These are phyloP conservation scores for Anthophora plumipes DNA, from an alignment of 2,888 invertebrate genomes.

Conservation along the genomic window DNA sequence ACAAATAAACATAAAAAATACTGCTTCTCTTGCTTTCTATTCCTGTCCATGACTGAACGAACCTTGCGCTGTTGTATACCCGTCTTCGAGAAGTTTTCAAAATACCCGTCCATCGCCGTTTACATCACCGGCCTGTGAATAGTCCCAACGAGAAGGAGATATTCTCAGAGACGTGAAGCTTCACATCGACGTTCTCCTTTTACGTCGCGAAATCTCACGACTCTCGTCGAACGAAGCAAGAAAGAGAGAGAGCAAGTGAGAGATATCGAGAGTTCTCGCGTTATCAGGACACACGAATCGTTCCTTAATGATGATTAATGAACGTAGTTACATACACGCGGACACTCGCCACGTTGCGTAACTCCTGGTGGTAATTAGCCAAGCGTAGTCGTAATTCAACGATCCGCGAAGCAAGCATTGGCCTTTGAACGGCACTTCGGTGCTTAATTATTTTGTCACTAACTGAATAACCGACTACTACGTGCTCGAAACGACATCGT, in stretches of 20 bases:
- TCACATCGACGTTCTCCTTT: constrained; percentile 39
- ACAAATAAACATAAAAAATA: too few relatives aligned
- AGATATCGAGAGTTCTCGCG: constrained; percentile 37
- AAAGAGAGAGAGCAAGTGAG: neutral
- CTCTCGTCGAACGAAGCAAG: neutral
- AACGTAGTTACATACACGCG: constrained; percentile 19
- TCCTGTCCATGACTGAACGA: neutral
- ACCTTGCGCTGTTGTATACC: constrained; percentile 11
- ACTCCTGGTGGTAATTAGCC: constrained; percentile 64
- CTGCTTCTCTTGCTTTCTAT: neutral
- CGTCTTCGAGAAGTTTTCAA: neutral
- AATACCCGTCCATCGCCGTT: neutral
- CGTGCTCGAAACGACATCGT: constrained; percentile 21
- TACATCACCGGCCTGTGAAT: constrained; percentile 17
- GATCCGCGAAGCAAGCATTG: constrained; percentile 40
- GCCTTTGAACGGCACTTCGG: constrained; percentile 29
- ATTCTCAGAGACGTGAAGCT: constrained; percentile 2
- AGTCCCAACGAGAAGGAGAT: neutral
- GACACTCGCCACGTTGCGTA: constrained; percentile 55
- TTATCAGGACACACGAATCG: constrained; percentile 64
- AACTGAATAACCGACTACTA: constrained; percentile 38
- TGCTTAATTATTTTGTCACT: constrained; percentile 68
- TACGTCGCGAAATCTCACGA: constrained; percentile 46
- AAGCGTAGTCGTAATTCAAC: constrained; percentile 51
- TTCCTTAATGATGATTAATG: constrained; percentile 74